A percentile compares a stretch with the other conserved stretches of the same genome.
Conservation (phyloP, 2,888 invertebrate genomes). For the Drosophila dives region DNA sequence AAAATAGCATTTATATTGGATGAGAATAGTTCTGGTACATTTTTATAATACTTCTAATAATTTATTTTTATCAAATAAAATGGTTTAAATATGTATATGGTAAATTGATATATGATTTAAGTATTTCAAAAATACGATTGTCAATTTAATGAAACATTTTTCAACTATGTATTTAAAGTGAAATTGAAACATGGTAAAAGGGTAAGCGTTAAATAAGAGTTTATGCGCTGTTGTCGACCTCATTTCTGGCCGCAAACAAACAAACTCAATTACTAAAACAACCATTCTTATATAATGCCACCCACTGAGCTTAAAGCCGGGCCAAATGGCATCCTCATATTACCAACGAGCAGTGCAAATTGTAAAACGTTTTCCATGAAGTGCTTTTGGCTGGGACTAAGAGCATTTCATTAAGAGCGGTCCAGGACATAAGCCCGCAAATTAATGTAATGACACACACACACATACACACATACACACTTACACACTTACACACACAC, state of each 20-base stretch:
- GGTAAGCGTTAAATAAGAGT: neutral
- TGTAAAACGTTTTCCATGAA: constrained; percentile 59
- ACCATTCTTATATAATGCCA: constrained; percentile 61
- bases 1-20: neutral
- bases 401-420: constrained; percentile 62
- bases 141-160: neutral
- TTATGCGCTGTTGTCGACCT: constrained; percentile 33
- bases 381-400: constrained; percentile 44
- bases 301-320: constrained; percentile 50
- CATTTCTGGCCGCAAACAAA: constrained; percentile 55
- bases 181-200: neutral
- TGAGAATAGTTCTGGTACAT: neutral
- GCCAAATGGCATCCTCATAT: constrained; percentile 42
- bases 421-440: constrained; percentile 61
- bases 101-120: neutral
- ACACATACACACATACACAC: constrained; percentile 11
- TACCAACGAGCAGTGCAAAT: constrained; percentile 32
- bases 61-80: neutral
- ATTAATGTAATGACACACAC: constrained; percentile 67
- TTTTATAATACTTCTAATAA: no score
- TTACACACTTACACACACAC: constrained; percentile 15
- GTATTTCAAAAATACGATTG: neutral
- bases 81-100: neutral
- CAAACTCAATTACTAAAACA: constrained; percentile 62
- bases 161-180: neutral